Percentiles rank a stretch among this genome's conserved stretches.
Conservation (phyloP, 2,797 vertebrate species). For the Acanthis flammea region DNA sequence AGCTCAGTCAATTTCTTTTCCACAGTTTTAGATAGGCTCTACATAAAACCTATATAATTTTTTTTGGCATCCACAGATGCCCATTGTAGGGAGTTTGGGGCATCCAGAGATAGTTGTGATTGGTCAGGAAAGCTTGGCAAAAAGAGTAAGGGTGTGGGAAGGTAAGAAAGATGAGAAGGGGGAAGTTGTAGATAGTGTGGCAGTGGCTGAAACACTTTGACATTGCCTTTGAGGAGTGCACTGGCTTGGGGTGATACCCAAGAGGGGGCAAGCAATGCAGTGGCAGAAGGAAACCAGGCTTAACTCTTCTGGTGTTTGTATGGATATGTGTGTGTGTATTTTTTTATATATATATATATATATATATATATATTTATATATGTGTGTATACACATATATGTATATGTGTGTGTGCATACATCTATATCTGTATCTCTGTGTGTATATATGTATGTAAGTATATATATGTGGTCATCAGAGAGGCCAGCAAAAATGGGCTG, state of each 20-base stretch:
- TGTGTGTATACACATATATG: no score
- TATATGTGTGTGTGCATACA: rapidly evolving
- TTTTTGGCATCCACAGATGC: not conserved
- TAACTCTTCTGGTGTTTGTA: not conserved
- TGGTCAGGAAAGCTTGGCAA: not conserved
- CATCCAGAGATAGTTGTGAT: not conserved
- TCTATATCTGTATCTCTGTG: not conserved
- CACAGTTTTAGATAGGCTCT: not conserved
- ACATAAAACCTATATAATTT: rapidly evolving
- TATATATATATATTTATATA: no score
- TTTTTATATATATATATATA: not conserved
- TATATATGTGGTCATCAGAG: no score
- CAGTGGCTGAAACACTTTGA: not conserved
- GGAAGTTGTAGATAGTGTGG: not conserved
- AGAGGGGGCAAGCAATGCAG: not conserved
- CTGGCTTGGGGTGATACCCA: not conserved
- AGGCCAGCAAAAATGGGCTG: rapidly evolving
- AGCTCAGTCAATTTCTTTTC: not conserved
- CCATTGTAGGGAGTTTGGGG: not conserved
- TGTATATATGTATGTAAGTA: rapidly evolving
- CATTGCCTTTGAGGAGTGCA: not conserved
- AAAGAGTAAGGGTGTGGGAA: not conserved
- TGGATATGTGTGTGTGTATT: rapidly evolving
- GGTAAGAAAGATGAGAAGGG: not conserved
- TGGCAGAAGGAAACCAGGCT: not conserved